Percentiles rank a stretch among this genome's conserved stretches.
These are phyloP conservation scores for Ploceus nigricollis DNA, from an alignment of 2,113 vertebrate genomes.

Conservation along the genomic window DNA sequence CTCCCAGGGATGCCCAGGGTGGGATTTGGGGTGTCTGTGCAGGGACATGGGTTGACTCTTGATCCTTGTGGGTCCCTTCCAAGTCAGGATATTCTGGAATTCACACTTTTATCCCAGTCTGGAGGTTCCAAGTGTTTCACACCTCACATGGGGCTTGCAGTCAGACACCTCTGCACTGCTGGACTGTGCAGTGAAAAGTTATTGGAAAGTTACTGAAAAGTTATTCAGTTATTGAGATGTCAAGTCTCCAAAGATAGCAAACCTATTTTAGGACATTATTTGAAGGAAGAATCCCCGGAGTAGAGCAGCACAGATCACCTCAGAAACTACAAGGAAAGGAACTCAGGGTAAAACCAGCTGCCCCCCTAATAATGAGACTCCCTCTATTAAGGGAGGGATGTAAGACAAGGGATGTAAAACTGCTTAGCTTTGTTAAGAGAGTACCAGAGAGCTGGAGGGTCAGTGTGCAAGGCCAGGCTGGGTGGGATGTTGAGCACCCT, in stretches of 20 bases:
- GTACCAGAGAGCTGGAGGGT: not conserved
- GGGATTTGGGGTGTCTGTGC: not conserved
- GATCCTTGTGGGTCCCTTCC: not conserved
- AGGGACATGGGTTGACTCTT: fast-evolving
- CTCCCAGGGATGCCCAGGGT: not conserved
- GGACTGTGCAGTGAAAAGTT: not conserved
- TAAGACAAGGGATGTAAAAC: not conserved
- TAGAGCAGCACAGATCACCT: not conserved
- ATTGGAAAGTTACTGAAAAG: not conserved
- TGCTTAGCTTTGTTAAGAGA: not conserved
- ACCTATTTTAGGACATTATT: not conserved
- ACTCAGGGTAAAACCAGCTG: not conserved
- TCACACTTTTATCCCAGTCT: not conserved
- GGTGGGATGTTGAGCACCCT: not conserved
- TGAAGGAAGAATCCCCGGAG: not conserved
- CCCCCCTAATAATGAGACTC: not conserved
- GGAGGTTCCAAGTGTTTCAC: not conserved
- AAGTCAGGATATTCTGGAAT: not conserved
- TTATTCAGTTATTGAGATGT: not conserved
- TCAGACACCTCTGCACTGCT: not conserved
- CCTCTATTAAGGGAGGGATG: not conserved
- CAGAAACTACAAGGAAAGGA: not conserved
- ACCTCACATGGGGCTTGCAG: not conserved
- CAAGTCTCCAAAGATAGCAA: not conserved
- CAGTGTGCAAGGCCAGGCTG: fast-evolving